These are phyloP conservation scores for Perdita meconis DNA, from an alignment of 2,888 invertebrate species.

Conservation along the genomic window DNA sequence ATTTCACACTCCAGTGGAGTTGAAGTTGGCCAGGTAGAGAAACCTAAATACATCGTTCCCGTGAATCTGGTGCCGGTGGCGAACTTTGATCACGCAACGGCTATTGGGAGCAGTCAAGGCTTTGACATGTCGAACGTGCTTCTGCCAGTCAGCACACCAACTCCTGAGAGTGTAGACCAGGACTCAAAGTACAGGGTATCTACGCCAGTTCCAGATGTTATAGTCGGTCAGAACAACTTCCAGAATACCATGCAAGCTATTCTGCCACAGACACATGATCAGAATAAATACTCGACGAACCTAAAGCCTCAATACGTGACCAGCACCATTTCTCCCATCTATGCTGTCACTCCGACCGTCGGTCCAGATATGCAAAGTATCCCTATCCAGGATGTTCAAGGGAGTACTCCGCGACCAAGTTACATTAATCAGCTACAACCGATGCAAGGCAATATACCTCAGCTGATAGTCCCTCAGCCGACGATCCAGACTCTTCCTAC, in stretches of 20 bases:
- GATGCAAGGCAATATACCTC: constrained; percentile 51
- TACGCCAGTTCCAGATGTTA: constrained; percentile 76
- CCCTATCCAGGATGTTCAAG: constrained; percentile 56
- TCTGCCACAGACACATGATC: constrained; percentile 67
- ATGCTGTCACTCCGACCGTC: constrained; percentile 70
- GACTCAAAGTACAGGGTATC: constrained; percentile 66
- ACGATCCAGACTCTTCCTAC: constrained; percentile 70
- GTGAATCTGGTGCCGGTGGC: constrained; percentile 78
- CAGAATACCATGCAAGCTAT: constrained; percentile 76
- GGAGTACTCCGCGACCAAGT: constrained; percentile 60
- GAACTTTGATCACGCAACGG: constrained; percentile 84
- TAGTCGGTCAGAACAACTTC: constrained; percentile 79
- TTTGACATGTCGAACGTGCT: constrained; percentile 85
- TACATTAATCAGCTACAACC: constrained; percentile 60
- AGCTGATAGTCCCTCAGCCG: constrained; percentile 74
- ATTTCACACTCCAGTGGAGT: constrained; percentile 77
- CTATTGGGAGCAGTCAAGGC: constrained; percentile 84
- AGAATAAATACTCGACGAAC: constrained; percentile 66
- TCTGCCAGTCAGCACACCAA: constrained; percentile 73
- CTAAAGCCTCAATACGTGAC: constrained; percentile 71
- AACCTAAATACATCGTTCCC: constrained; percentile 79
- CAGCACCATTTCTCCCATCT: constrained; percentile 76
- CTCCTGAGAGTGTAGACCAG: constrained; percentile 55
- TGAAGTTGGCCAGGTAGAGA: constrained; percentile 78
- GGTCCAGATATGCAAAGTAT: constrained; percentile 63